phyloP scores from a whole-genome alignment of 1,140 invertebrate genomes.

The Megathymus violae region DNA sequence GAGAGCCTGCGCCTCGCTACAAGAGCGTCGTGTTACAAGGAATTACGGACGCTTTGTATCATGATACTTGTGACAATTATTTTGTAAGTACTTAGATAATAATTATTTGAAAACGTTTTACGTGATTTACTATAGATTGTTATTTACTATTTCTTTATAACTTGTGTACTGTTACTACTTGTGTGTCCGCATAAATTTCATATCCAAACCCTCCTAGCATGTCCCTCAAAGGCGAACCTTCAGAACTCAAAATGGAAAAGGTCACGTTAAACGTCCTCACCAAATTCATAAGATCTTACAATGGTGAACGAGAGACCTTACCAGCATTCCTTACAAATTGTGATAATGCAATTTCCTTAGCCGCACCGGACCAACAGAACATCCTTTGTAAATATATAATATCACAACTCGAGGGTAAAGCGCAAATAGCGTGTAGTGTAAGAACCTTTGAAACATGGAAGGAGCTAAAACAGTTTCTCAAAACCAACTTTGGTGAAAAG shows the following conservation, averaged over 20 bases:
- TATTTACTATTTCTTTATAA: too few species aligned
- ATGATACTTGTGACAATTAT: too few species aligned
- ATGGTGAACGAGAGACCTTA: conserved; percentile 30
- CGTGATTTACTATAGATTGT: too few species aligned
- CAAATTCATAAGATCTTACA: conserved; percentile 38
- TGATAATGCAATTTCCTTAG: conserved; percentile 34
- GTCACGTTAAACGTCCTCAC: conserved; percentile 1
- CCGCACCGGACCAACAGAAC: conserved; percentile 27
- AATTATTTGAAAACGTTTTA: too few species aligned
- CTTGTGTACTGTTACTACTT: too few species aligned
- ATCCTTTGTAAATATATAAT: conserved; percentile 41
- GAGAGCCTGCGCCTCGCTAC: too few species aligned
- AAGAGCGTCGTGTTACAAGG: too few species aligned
- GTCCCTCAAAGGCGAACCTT: background rate
- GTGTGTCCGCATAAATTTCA: too few species aligned
- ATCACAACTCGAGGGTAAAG: conserved; percentile 41
- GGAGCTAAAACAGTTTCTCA: conserved; percentile 42
- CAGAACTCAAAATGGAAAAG: background rate
- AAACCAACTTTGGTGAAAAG: conserved; percentile 42
- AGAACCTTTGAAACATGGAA: conserved; percentile 36
- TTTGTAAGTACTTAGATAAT: too few species aligned
- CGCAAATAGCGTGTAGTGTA: conserved; percentile 37
- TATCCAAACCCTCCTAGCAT: too few species aligned
- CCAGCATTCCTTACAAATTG: conserved; percentile 40
- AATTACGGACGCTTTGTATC: too few species aligned